Percentiles rank a stretch among this genome's conserved stretches.
phyloP scores from a whole-genome alignment of 2,797 vertebrate genomes.

The Denticeps clupeoides region DNA sequence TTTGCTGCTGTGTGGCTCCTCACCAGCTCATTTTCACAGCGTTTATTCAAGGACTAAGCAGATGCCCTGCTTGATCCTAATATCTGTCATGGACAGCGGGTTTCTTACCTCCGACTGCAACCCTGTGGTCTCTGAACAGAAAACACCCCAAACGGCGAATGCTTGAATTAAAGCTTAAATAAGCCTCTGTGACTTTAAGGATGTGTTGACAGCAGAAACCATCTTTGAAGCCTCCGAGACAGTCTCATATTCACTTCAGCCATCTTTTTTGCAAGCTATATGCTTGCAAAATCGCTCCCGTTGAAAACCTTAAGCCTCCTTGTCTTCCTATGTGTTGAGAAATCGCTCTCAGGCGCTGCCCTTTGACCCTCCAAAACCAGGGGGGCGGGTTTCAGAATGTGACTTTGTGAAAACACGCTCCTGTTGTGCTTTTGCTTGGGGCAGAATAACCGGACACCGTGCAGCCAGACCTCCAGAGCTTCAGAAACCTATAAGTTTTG shows the following conservation, averaged over 20 bases:
- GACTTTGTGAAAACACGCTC: constrained; percentile 8
- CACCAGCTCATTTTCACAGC: constrained; percentile 23
- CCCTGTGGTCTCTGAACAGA: constrained; percentile 38
- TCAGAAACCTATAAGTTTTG: too few relatives aligned
- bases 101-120: constrained; percentile 40
- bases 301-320: constrained; percentile 9
- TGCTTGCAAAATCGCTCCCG: constrained; percentile 9
- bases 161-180: too few relatives aligned
- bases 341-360: constrained; percentile 2
- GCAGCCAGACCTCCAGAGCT: too few relatives aligned
- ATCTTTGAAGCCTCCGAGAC: constrained; percentile 40
- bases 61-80: constrained; percentile 35
- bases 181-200: constrained; percentile 47
- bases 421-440: too few relatives aligned
- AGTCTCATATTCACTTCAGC: constrained; percentile 48
- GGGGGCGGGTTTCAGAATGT: constrained; percentile 11
- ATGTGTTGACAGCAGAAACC: constrained; percentile 48
- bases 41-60: constrained; percentile 24
- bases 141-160: too few relatives aligned
- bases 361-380: constrained; percentile 7
- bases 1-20: constrained; percentile 10
- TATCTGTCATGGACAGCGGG: constrained; percentile 39
- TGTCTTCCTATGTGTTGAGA: constrained; percentile 14
- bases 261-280: constrained; percentile 25
- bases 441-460: too few relatives aligned